These are phyloP conservation scores for Alauda arvensis DNA, from an alignment of 2,797 vertebrate species.

Conservation along the genomic window DNA sequence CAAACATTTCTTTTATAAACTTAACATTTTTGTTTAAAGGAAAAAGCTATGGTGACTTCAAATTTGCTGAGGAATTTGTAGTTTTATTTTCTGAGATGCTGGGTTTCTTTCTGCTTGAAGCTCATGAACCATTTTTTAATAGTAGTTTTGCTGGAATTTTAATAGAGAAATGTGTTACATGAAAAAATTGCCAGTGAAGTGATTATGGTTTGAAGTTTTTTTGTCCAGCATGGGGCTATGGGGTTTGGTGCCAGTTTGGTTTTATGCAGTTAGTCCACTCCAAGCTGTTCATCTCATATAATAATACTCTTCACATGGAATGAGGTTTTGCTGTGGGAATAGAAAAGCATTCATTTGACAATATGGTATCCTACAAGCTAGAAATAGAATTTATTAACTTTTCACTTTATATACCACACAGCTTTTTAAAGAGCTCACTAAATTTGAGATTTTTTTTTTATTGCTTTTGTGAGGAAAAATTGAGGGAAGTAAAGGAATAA, in stretches of 20 bases:
- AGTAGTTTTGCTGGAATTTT: neutral
- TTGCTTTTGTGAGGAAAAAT: neutral
- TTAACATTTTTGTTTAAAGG: neutral
- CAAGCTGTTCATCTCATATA: neutral
- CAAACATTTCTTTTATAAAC: neutral
- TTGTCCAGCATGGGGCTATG: neutral
- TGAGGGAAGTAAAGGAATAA: neutral
- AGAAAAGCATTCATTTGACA: neutral
- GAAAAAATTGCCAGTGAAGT: neutral
- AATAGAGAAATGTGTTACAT: neutral
- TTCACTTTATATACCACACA: neutral
- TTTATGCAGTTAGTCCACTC: neutral
- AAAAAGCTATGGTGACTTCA: neutral
- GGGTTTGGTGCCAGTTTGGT: neutral
- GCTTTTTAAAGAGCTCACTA: neutral
- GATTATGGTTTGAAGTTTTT: neutral
- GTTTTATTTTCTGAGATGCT: neutral
- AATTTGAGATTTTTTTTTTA: neutral
- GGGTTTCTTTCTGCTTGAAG: neutral
- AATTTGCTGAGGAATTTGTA: neutral
- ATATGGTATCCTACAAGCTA: neutral
- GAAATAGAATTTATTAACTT: neutral
- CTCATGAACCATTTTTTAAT: neutral
- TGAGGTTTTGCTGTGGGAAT: neutral
- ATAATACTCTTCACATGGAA: neutral